Base-by-base conservation (phyloP, 2,888 invertebrate species). In the Agrotis puta region DNA sequence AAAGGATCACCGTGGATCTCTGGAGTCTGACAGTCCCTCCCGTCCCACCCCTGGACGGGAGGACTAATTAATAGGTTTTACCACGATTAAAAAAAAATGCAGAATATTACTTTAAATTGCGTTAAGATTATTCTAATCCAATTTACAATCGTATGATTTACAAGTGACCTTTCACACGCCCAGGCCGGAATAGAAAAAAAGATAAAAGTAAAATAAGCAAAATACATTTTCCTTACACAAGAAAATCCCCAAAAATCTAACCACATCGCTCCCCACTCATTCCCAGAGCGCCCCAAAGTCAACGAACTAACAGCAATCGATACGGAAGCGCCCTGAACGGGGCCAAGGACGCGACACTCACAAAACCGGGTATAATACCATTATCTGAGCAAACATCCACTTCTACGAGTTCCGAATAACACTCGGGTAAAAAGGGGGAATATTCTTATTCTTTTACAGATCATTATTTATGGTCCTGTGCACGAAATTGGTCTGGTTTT, bases 381-480 rank as follows among this genome's bases (percentile, higher is more conserved):
- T 65, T 66, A 75, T 73, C 68, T 73, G 22, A 22, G 47, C 51
- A 66, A 81, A 81, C 78, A 78, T 67, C 62, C 66, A 68, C 61
- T 70, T 66, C 62, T 48, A 59, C 70, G 61, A 68, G 39, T 62
- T 73, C 53, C 51, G 33, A 48, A 70, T 56, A 33, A 33, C 33
- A 39, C 39, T 39, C 39, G 39, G 39, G 39, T 39, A 39, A 72
- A 66, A 71, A 48, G 39, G 58, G 64, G 58, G 45, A 64, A 54
- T 76, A 68, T 68, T 70, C 62, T 56, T 69, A 62, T 71, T 62
- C 57, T 53, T 56, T 64, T 47, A 51, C 51, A 14, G 33, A 65
- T 48, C 43, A 69, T 78, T 78, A 81, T 81, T 75, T 81, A 78
- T 81, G 57, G 69, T 57, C 43, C 20, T 65, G 39, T 47, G 13